A percentile compares a stretch with the other conserved stretches of the same genome.
phyloP scores from a whole-genome alignment of 2,113 vertebrate species.

The Orcinus orca region DNA sequence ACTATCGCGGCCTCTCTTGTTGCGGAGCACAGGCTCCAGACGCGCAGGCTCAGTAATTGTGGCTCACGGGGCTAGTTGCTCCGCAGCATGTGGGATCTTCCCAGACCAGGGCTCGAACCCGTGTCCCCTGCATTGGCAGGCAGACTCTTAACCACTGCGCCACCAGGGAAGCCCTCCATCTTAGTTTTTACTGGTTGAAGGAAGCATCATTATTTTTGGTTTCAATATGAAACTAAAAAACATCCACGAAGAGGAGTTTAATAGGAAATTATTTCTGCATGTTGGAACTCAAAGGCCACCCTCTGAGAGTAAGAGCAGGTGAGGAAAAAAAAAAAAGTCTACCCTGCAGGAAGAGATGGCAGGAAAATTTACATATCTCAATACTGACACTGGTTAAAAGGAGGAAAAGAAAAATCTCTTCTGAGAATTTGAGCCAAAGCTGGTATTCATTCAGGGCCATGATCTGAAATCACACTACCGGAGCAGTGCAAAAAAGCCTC shows the following conservation, averaged over 20 bases:
- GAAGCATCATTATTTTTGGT: background rate
- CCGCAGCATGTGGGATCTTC: too few species aligned
- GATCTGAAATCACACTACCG: background rate
- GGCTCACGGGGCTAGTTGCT: too few species aligned
- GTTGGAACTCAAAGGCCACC: background rate
- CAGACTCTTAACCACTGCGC: too few species aligned
- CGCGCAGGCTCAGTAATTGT: too few species aligned
- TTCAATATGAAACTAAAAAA: background rate
- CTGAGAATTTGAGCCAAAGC: background rate
- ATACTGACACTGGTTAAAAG: background rate
- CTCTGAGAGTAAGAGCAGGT: background rate
- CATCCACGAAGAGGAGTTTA: background rate
- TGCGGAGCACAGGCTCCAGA: too few species aligned
- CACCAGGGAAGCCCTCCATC: too few species aligned
- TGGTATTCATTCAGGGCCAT: background rate
- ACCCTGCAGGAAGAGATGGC: background rate
- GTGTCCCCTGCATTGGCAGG: too few species aligned
- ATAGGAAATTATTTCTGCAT: background rate
- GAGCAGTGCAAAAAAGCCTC: background rate
- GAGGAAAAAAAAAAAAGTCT: background rate
- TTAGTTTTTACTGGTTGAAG: background rate
- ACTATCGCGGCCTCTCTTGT: too few species aligned
- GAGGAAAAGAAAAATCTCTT: background rate
- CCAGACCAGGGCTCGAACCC: too few species aligned
- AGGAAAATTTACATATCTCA: background rate